Conservation (phyloP, 37 sponge, comb jelly and placozoan genomes). For the Agelas oroides region DNA sequence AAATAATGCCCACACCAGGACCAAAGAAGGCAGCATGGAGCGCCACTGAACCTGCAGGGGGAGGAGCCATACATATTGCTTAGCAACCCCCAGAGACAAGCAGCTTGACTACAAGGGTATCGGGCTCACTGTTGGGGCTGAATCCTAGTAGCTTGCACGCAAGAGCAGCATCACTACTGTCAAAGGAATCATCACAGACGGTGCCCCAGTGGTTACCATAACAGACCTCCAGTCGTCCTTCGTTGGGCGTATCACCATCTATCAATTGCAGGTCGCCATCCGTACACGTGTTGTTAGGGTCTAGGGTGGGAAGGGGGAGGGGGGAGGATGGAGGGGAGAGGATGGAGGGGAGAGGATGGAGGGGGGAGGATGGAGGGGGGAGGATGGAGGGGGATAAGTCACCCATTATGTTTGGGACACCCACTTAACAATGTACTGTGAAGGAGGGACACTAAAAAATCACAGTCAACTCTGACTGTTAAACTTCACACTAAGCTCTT, state of each 20-base stretch:
- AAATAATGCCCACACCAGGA: constrained; percentile 52
- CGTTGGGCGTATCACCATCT: constrained; percentile 24
- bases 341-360: neutral
- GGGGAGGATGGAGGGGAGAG: neutral
- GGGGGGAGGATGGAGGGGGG: neutral
- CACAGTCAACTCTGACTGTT: too few species aligned
- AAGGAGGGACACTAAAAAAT: too few species aligned
- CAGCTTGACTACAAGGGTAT: too few species aligned
- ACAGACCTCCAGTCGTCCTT: constrained; percentile 65
- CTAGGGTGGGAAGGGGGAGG: neutral
- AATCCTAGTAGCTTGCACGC: constrained; percentile 70
- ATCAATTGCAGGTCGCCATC: constrained; percentile 41
- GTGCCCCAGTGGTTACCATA: constrained; percentile 63
- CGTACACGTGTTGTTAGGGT: constrained; percentile 25
- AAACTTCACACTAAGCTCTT: too few species aligned
- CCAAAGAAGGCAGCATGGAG: constrained; percentile 51
- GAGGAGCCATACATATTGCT: too few species aligned
- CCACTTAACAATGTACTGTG: too few species aligned
- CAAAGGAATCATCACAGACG: constrained; percentile 60
- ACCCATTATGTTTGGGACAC: too few species aligned
- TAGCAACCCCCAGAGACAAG: too few species aligned
- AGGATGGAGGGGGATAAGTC: neutral
- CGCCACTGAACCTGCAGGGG: constrained; percentile 17
- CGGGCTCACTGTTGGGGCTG: neutral
- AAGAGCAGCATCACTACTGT: constrained; percentile 38